Base-by-base conservation (phyloP, 2,113 vertebrate species). In the Sinocyclocheilus rhinocerous region DNA sequence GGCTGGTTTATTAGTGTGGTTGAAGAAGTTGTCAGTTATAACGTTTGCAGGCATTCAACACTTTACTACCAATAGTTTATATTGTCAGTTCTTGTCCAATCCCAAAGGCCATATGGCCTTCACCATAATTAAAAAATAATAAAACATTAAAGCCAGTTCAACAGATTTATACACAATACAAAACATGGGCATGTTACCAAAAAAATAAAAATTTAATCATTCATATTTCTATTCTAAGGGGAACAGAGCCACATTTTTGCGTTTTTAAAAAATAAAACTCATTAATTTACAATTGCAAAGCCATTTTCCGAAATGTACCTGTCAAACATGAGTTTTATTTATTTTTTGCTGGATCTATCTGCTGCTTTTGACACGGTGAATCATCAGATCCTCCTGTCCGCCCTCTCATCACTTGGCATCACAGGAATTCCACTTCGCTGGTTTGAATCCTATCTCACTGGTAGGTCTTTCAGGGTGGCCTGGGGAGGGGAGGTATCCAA, bases 1-100 rank as follows among this genome's bases (percentile, higher is more conserved):
- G 81, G 86, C 92, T 88, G 42, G 84, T 90, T 91, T 91, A 89
- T 86, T 72, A 80, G 86, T 89, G 55, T 86, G 76, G 63, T 15
- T 50, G 18, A 82, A 52, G 59, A 48, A 50, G 42, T 76, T 24
- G 72, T 76, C 42, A 76, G 22, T 77, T 55, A 55, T 77, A 65
- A 65, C 9, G 1, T 81, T 45, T 67, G 79, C 79, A 67, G 79
- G 59, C 79, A 67, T 67, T 45, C 13, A 26, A 50, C 39, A 65
- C 78, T 63, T 80, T n/a, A 59, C 55, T 59, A 59, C 76, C 26
- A 33, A n/a, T 61, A 15, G 6, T 22, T 80, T 12, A 45, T 63
- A 24, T 76, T 8, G 36, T 90, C 84, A 88, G 29, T 55, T 39
- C 26, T 13, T 8, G 39, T 57, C 69, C 73, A 7, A 52, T 26